Conservation (phyloP, 2,113 vertebrate genomes). For the Bambusicola thoracicus region DNA sequence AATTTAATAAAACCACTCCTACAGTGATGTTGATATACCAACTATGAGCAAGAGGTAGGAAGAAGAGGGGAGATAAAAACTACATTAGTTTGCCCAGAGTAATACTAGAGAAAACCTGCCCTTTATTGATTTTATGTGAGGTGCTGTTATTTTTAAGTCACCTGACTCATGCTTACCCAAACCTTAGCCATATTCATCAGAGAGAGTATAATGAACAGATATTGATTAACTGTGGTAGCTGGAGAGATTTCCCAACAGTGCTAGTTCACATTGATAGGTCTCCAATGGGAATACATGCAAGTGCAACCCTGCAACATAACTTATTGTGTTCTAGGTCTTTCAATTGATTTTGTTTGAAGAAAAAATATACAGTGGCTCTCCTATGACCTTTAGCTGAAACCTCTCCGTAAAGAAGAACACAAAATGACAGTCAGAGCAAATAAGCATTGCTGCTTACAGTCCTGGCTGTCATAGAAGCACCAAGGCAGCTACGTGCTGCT, state of each 20-base stretch:
- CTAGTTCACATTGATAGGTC: constrained; percentile 78
- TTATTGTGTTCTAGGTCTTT: constrained; percentile 81
- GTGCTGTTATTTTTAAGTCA: constrained; percentile 85
- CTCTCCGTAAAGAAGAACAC: constrained; percentile 52
- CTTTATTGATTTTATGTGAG: constrained; percentile 79
- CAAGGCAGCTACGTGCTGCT: not conserved
- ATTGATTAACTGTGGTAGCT: constrained; percentile 86
- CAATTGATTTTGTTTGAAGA: constrained; percentile 83
- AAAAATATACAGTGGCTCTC: constrained; percentile 67
- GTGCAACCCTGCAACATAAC: constrained; percentile 77
- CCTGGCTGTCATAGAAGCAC: not conserved
- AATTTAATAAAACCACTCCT: constrained; percentile 75
- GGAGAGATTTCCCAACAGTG: constrained; percentile 84
- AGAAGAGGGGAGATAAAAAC: constrained; percentile 7
- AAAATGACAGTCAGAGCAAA: constrained; percentile 56
- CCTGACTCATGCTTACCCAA: constrained; percentile 79
- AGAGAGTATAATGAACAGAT: constrained; percentile 84
- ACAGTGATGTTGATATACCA: constrained; percentile 46
- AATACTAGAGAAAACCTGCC: not conserved
- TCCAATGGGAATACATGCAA: constrained; percentile 73
- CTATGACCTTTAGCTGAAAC: constrained; percentile 81
- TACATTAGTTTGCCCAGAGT: constrained; percentile 56
- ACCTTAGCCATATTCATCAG: constrained; percentile 80
- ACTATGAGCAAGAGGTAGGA: not conserved
- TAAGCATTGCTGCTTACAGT: not conserved